Percentiles rank a stretch among this genome's conserved stretches.
Conservation (phyloP, 2,888 invertebrate genomes). For the Liposcelis brunnea region DNA sequence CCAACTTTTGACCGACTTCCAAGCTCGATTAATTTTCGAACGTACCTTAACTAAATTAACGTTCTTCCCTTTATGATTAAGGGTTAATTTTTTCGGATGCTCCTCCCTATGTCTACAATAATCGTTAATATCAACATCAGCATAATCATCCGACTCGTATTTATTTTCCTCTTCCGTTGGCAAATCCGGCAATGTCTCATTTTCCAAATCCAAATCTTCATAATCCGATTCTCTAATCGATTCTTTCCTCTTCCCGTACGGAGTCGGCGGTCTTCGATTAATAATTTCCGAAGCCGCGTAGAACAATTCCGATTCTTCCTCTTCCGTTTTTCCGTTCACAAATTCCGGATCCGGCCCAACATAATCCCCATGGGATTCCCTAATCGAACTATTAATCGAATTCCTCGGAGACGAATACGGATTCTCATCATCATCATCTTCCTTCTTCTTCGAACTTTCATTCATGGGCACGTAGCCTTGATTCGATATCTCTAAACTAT, state of each 20-base stretch:
- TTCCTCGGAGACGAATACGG: slow-evolving; percentile 2
- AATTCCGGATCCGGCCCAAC: background rate
- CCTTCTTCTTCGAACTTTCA: background rate
- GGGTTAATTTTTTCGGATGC: background rate
- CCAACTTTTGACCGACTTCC: slow-evolving; percentile 7
- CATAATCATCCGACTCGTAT: background rate
- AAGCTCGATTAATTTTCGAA: slow-evolving; percentile 2
- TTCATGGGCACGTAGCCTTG: slow-evolving; percentile 6
- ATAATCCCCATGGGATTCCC: background rate
- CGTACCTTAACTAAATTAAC: slow-evolving; percentile 6
- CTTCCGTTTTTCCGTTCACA: too few relatives aligned
- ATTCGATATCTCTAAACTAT: background rate
- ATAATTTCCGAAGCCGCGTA: slow-evolving; percentile 3
- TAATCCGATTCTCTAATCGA: background rate
- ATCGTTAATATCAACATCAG: slow-evolving; percentile 2
- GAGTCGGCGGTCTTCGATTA: background rate
- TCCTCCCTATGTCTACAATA: background rate
- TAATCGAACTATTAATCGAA: background rate
- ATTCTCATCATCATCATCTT: background rate
- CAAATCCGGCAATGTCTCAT: background rate
- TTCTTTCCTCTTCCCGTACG: background rate
- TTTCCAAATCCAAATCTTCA: slow-evolving; percentile 4
- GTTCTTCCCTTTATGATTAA: background rate
- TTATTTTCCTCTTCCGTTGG: background rate
- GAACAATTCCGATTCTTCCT: background rate